Evolutionary conservation across 2,797 vertebrate genomes (phyloP).

Genomic region (Champsocephalus gunnari): DNA sequence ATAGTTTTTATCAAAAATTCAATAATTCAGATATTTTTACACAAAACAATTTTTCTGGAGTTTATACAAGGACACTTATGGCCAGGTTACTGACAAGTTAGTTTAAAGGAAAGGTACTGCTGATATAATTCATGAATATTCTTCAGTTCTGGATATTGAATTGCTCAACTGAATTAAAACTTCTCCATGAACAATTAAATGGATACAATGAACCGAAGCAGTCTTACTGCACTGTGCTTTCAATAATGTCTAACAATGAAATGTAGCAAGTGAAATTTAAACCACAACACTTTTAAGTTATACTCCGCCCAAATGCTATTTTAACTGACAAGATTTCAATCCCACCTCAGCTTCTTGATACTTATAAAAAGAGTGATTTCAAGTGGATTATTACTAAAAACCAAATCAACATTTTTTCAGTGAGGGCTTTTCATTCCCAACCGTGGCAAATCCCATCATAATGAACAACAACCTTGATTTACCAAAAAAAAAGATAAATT

Average conservation of each 20-base stretch:
- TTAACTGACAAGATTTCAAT: slow-evolving; percentile 15
- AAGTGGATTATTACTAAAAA: slow-evolving; percentile 20
- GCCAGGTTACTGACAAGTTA: slow-evolving; percentile 76
- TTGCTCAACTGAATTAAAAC: slow-evolving; percentile 37
- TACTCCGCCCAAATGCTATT: slow-evolving; percentile 19
- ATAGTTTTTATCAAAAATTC: slow-evolving; percentile 84
- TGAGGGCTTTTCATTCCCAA: slow-evolving; percentile 30
- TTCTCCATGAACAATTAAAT: slow-evolving; percentile 23
- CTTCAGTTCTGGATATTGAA: slow-evolving; percentile 34
- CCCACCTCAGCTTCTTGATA: slow-evolving; percentile 28
- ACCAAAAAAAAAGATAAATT: slow-evolving; percentile 19
- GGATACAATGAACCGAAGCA: slow-evolving; percentile 33
- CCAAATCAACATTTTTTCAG: slow-evolving; percentile 21
- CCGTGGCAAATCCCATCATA: slow-evolving; percentile 51
- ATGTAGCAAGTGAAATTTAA: slow-evolving; percentile 16
- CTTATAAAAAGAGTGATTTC: slow-evolving; percentile 1
- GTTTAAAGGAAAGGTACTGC: slow-evolving; percentile 48
- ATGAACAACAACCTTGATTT: slow-evolving; percentile 49
- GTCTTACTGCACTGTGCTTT: slow-evolving; percentile 73
- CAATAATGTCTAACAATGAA: slow-evolving; percentile 40
- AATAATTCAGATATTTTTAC: slow-evolving; percentile 72
- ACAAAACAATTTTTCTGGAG: slow-evolving; percentile 75
- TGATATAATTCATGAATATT: slow-evolving; percentile 35
- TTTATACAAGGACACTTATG: slow-evolving; percentile 87
- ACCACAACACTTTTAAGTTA: slow-evolving; percentile 23